Percentiles rank a stretch among this genome's conserved stretches.
These are phyloP conservation scores for Leuctra nigra DNA, from an alignment of 2,888 invertebrate species.

Conservation along the genomic window DNA sequence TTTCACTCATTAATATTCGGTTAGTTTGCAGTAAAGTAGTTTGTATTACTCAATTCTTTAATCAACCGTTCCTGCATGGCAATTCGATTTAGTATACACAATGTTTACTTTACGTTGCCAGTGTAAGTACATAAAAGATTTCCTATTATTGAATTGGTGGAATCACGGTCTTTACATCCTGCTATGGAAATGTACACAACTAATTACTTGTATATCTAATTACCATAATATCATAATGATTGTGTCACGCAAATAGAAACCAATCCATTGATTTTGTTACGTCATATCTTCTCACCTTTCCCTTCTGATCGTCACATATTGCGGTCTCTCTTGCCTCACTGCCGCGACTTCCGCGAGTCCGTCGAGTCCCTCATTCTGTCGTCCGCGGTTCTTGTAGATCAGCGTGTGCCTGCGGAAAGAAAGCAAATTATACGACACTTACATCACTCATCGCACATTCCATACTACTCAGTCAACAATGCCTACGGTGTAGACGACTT, in stretches of 20 bases:
- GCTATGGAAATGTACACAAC: too few species aligned
- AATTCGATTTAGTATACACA: too few species aligned
- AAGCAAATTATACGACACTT: not conserved
- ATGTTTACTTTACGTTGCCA: too few species aligned
- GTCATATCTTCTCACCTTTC: too few species aligned
- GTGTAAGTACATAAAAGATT: too few species aligned
- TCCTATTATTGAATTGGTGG: too few species aligned
- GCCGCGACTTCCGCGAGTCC: constrained; percentile 39
- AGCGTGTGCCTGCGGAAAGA: constrained; percentile 30
- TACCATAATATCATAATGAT: not conserved
- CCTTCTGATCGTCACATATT: constrained; percentile 67
- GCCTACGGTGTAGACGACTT: constrained; percentile 8
- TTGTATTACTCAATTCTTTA: too few species aligned
- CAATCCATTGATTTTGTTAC: too few species aligned
- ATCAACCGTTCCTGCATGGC: too few species aligned
- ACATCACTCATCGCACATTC: not conserved
- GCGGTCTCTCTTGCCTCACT: constrained; percentile 43
- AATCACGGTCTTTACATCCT: too few species aligned
- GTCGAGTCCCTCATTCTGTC: constrained; percentile 49
- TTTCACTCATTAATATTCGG: too few species aligned
- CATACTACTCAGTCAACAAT: not conserved
- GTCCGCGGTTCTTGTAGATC: constrained; percentile 48
- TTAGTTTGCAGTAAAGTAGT: too few species aligned
- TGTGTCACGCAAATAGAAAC: not conserved
- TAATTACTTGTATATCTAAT: not conserved